Percentiles rank a stretch among this genome's conserved stretches.
Conservation (phyloP, 92 coral and sea anemone genomes). For the Desmophyllum pertusum region DNA sequence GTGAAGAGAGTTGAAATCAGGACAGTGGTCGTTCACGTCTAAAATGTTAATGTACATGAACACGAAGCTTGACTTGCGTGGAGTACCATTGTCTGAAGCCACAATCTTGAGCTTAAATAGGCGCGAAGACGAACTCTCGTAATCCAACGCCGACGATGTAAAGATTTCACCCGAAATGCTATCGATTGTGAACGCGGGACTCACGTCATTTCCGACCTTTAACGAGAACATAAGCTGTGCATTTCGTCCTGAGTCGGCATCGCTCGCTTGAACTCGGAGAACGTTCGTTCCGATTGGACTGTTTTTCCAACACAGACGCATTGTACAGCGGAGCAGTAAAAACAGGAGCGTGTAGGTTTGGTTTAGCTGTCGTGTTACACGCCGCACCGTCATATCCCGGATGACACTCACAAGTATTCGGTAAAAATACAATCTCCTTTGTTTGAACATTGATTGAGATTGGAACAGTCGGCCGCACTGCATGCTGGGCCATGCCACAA, state of each 20-base stretch:
- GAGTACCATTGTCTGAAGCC: constrained; percentile 71
- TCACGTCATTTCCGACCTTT: constrained; percentile 18
- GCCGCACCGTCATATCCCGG: constrained; percentile 68
- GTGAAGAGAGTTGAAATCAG: constrained; percentile 47
- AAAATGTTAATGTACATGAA: constrained; percentile 31
- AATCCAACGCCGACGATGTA: constrained; percentile 47
- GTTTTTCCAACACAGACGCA: constrained; percentile 63
- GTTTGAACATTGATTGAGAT: constrained; percentile 67
- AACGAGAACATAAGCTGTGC: constrained; percentile 56
- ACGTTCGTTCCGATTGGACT: constrained; percentile 46
- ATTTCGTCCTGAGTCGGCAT: constrained; percentile 71
- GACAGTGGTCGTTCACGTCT: constrained; percentile 77
- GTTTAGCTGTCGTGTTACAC: constrained; percentile 56
- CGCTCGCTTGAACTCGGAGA: constrained; percentile 65
- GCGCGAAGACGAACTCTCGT: constrained; percentile 41
- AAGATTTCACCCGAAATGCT: constrained; percentile 58
- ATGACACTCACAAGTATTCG: constrained; percentile 67
- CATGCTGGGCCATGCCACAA: constrained; percentile 80
- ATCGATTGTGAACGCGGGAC: constrained; percentile 53
- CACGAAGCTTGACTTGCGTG: constrained; percentile 40
- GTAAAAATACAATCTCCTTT: constrained; percentile 73
- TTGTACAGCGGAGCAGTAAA: constrained; percentile 57
- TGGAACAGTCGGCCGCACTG: constrained; percentile 63
- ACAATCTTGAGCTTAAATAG: constrained; percentile 39
- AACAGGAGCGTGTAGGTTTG: constrained; percentile 60